Base-by-base conservation (phyloP, 2,113 vertebrate genomes). In the Oreotrochilus melanogaster region DNA sequence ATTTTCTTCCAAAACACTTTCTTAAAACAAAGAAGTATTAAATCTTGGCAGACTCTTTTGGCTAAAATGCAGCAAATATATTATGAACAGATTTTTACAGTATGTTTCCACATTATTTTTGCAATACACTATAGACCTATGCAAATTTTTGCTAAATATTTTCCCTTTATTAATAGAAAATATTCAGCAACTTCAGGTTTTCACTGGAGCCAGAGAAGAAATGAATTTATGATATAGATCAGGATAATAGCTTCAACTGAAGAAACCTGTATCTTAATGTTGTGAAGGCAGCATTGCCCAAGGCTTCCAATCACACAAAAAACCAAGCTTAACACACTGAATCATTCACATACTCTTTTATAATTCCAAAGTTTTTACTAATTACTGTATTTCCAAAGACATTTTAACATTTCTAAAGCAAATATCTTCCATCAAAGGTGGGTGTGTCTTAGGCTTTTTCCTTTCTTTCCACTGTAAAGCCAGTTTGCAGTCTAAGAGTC, bases 71-170 rank as follows among this genome's bases (percentile, higher is more conserved):
- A 81, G 24, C 16, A 85, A 71, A 79, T 79, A 70, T 61, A 82
- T 92, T 73, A 54, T 62, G 43, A 89, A 83, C 67, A 89, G 54
- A 89, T 85, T 95, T 95, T 93, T 92, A 76, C 37, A 33, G 21
- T 47, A 42, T 54, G 43, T 86, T 95, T 95, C 54, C 74, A 83
- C 2, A 0, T 84, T 92, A 58, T 88, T 93, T 87, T 91, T 94
- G 37, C 39, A 88, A 30, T 62, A 62, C 28, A 24, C 8, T 73
- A 35, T 61, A 95, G 64, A 86, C 42, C 48, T 78, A 42, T 31
- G 58, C 31, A 87, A 65, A 79, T 43, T 9, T 84, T 80, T 57
- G 8, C 30, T 91, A 23, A 25, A 28, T 47, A 14, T 70, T 85
- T 65, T 71, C 18, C 14, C 33, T 85, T 81, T 37, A 50, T 48